Evolutionary conservation across 2,797 vertebrate species (phyloP).

Genomic region (Ptychadena robeensis): DNA sequence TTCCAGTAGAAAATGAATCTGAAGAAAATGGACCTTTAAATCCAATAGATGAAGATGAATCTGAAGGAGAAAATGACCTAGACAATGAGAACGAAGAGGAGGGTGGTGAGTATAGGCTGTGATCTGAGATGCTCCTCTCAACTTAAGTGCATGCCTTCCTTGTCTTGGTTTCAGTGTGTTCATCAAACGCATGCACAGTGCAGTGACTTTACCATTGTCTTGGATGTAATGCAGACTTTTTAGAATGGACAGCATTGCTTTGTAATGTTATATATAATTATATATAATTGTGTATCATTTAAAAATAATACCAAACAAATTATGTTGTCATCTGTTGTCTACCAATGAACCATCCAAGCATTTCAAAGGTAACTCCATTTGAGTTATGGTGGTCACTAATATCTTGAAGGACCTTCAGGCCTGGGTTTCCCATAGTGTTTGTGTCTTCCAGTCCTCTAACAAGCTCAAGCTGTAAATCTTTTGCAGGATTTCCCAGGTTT

Average conservation of each 20-base stretch:
- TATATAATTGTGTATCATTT: not conserved
- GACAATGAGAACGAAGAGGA: conserved; percentile 36
- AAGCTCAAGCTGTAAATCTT: too few relatives aligned
- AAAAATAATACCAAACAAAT: not conserved
- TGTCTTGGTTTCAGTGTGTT: not conserved
- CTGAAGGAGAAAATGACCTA: conserved; percentile 14
- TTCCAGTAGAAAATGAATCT: conserved; percentile 52
- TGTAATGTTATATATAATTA: not conserved
- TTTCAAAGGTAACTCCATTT: not conserved
- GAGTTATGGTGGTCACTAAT: not conserved
- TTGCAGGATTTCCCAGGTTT: too few relatives aligned
- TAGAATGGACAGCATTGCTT: not conserved
- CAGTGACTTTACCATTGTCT: conserved; percentile 3
- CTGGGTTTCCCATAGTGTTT: too few relatives aligned
- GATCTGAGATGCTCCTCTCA: conserved; percentile 10
- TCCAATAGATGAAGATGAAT: conserved; percentile 5
- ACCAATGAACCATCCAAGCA: not conserved
- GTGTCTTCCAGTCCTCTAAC: too few relatives aligned
- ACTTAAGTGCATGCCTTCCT: conserved; percentile 37
- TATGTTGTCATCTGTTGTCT: not conserved
- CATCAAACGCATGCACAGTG: conserved; percentile 36
- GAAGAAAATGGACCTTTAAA: conserved; percentile 7
- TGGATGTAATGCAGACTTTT: not conserved
- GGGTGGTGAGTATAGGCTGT: conserved; percentile 71
- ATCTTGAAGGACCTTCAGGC: not conserved